phyloP scores from a whole-genome alignment of 2,797 vertebrate genomes.

The Hipposideros larvatus region DNA sequence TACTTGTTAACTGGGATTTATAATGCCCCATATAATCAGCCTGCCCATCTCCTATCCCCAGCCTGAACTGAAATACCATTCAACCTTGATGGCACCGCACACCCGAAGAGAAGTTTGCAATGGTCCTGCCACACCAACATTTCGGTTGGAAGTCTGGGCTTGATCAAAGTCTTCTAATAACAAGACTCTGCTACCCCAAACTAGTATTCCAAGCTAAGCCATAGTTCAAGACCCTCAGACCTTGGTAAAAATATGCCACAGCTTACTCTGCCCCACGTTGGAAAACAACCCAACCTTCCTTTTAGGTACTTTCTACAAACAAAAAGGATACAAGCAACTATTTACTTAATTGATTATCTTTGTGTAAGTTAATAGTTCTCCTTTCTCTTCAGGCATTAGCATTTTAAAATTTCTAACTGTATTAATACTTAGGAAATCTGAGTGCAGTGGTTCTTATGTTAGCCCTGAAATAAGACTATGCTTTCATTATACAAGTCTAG shows the following conservation, averaged over 20 bases:
- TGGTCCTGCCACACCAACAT: not conserved
- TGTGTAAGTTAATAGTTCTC: slow-evolving; percentile 26
- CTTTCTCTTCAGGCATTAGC: not conserved
- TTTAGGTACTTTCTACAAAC: slow-evolving; percentile 31
- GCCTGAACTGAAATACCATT: not conserved
- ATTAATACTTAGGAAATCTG: slow-evolving; percentile 37
- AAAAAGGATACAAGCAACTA: slow-evolving; percentile 35
- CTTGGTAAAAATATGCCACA: not conserved
- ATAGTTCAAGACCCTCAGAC: slow-evolving; percentile 18
- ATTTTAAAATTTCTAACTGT: slow-evolving; percentile 30
- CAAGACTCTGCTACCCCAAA: slow-evolving; percentile 39
- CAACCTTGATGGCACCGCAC: not conserved
- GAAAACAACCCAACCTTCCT: slow-evolving; percentile 1
- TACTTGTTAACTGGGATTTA: slow-evolving; percentile 33
- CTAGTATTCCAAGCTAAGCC: not conserved
- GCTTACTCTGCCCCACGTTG: not conserved
- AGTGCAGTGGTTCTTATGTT: not conserved
- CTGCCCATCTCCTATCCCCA: not conserved
- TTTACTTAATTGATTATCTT: not conserved
- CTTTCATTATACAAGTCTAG: slow-evolving; percentile 9
- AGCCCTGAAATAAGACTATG: slow-evolving; percentile 49
- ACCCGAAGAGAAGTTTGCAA: slow-evolving; percentile 47
- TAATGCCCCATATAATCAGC: not conserved
- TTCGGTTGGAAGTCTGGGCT: not conserved
- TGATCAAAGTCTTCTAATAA: slow-evolving; percentile 52